Conservation (phyloP, 2,888 invertebrate species). For the Eupithecia insigniata region DNA sequence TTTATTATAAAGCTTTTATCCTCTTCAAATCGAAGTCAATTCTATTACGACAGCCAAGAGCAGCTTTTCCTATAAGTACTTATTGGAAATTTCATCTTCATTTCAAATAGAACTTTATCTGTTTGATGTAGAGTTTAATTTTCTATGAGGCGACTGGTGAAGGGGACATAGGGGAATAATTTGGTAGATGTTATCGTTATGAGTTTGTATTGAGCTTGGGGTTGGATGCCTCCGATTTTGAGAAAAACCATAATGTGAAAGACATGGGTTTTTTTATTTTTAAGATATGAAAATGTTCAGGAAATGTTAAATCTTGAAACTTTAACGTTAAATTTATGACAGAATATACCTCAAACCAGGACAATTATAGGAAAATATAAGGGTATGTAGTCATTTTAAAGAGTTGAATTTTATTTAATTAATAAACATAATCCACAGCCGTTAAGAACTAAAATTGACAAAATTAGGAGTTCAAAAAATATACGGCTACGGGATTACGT, state of each 20-base stretch:
- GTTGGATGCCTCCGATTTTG: background rate
- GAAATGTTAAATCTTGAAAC: too few species aligned
- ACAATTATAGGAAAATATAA: background rate
- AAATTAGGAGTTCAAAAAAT: too few species aligned
- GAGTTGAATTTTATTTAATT: too few species aligned
- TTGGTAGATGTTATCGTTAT: constrained; percentile 23
- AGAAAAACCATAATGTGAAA: too few species aligned
- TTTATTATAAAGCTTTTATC: constrained; percentile 6
- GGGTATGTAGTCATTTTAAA: too few species aligned
- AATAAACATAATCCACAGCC: too few species aligned
- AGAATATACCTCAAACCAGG: background rate
- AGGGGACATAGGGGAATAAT: constrained; percentile 19
- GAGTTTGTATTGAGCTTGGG: constrained; percentile 20
- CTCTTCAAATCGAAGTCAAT: constrained; percentile 24
- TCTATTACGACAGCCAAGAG: constrained; percentile 16
- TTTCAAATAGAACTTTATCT: constrained; percentile 15
- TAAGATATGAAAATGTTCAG: background rate
- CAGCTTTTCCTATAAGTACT: constrained; percentile 21
- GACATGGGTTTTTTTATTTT: background rate
- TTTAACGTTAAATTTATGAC: background rate
- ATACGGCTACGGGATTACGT: too few species aligned
- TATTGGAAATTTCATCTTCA: constrained; percentile 2
- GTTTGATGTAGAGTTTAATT: constrained; percentile 9
- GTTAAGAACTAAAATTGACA: too few species aligned
- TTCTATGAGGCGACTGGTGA: constrained; percentile 4